Percentiles rank a stretch among this genome's conserved stretches.
phyloP scores from a whole-genome alignment of 2,113 vertebrate genomes.

The Myotis davidii region DNA sequence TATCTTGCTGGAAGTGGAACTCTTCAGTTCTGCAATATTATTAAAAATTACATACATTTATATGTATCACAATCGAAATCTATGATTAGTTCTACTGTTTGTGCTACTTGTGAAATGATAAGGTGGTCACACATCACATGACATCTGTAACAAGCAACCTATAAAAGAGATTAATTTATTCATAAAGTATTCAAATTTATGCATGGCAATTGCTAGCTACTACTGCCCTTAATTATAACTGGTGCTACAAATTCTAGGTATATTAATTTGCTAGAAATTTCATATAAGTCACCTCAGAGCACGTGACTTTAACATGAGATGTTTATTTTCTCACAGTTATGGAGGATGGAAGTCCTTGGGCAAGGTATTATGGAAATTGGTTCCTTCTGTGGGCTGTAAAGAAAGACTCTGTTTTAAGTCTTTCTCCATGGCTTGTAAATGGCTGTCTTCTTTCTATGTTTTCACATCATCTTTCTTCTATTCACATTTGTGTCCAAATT shows the following conservation, averaged over 20 bases:
- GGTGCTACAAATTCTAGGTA: background rate
- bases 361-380: background rate
- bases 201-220: background rate
- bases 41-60: background rate
- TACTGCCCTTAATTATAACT: background rate
- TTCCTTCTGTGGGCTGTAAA: background rate
- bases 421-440: background rate
- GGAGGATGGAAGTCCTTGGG: background rate
- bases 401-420: background rate
- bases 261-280: background rate
- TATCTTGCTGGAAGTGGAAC: background rate
- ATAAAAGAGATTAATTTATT: background rate
- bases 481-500: background rate
- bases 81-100: background rate
- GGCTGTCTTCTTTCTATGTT: background rate
- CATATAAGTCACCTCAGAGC: background rate
- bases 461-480: background rate
- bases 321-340: background rate
- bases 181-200: background rate
- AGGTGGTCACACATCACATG: background rate
- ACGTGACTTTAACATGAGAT: background rate
- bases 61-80: background rate
- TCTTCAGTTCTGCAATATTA: background rate
- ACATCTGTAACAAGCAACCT: background rate
- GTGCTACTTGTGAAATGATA: background rate